phyloP scores from a whole-genome alignment of 1,140 invertebrate species.

The Wiebesia pumilae region DNA sequence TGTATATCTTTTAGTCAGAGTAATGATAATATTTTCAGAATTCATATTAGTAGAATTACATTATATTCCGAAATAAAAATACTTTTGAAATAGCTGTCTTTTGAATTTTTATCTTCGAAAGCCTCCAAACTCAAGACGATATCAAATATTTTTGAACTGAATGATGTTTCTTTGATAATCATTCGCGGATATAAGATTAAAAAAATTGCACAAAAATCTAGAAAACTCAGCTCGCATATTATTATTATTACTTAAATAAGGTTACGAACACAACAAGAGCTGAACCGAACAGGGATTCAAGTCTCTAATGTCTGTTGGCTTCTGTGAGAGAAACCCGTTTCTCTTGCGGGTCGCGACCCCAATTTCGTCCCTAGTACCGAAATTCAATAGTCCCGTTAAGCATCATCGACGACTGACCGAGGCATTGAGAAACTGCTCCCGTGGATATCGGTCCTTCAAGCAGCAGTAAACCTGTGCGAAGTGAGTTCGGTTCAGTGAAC shows the following conservation, averaged over 20 bases:
- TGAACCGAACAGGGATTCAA: not conserved
- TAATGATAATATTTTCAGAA: no score
- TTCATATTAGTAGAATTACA: no score
- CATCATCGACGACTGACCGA: not conserved
- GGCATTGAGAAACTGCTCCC: not conserved
- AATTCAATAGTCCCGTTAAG: conserved; percentile 22
- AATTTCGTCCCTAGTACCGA: conserved; percentile 1
- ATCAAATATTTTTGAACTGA: no score
- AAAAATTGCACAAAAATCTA: not conserved
- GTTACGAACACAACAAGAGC: not conserved
- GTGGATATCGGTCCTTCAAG: conserved; percentile 16
- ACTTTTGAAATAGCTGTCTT: no score
- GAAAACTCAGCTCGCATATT: not conserved
- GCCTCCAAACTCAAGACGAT: no score
- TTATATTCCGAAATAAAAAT: no score
- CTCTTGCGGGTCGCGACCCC: not conserved
- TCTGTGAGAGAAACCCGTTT: not conserved
- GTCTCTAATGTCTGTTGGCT: no score
- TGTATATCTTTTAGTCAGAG: no score
- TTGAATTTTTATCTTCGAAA: no score
- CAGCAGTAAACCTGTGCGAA: conserved; percentile 6
- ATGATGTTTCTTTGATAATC: no score
- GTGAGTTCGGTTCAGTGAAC: not conserved
- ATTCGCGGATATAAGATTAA: no score
- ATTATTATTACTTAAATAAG: not conserved